A percentile compares a stretch with the other conserved stretches of the same genome.
Conservation (phyloP, 2,797 vertebrate species). For the Oreonectes daqikongensis region DNA sequence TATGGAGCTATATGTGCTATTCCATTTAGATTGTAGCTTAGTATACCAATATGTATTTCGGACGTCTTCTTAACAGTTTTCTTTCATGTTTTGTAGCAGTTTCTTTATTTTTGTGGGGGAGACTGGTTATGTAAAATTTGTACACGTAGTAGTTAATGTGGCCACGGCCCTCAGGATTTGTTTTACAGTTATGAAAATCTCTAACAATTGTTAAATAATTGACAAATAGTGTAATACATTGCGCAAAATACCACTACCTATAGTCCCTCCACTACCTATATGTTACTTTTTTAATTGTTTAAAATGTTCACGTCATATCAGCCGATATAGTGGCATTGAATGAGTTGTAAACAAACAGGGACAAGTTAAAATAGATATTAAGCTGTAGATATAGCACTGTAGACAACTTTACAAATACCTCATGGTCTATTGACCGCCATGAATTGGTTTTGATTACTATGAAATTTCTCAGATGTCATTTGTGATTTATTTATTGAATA, state of each 20-base stretch:
- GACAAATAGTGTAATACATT: constrained; percentile 23
- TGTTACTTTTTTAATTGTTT: constrained; percentile 49
- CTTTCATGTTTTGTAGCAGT: not conserved
- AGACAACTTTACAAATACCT: constrained; percentile 85
- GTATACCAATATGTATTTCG: constrained; percentile 16
- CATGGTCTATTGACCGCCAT: constrained; percentile 88
- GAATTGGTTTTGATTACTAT: constrained; percentile 69
- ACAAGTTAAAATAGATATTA: constrained; percentile 44
- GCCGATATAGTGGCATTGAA: constrained; percentile 57
- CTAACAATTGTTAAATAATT: not conserved
- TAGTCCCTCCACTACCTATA: constrained; percentile 75
- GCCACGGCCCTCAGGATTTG: not conserved
- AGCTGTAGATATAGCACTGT: constrained; percentile 69
- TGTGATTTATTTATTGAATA: constrained; percentile 84
- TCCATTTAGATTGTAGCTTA: constrained; percentile 14
- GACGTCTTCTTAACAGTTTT: not conserved
- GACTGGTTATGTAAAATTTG: not conserved
- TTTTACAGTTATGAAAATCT: not conserved
- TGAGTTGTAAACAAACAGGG: constrained; percentile 56
- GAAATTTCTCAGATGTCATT: constrained; percentile 80
- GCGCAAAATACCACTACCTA: constrained; percentile 69
- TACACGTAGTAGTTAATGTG: not conserved
- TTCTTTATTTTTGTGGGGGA: not conserved
- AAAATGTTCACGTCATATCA: constrained; percentile 43
- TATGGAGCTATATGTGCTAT: not conserved